Conservation (phyloP, 2,113 vertebrate species). For the Polyodon spathula region DNA sequence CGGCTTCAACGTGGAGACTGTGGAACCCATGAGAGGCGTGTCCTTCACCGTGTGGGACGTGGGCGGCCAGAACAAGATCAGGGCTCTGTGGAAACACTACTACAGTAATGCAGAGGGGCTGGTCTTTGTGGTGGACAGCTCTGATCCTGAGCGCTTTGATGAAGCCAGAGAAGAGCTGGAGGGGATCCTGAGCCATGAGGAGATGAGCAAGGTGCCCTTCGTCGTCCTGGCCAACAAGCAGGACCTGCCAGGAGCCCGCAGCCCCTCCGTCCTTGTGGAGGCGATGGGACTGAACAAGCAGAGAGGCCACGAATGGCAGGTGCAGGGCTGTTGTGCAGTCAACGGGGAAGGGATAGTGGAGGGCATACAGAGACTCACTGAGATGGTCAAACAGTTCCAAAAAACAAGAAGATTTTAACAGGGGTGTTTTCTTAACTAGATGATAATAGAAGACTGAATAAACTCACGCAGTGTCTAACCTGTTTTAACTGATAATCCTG, state of each 20-base stretch:
- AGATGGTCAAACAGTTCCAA: conserved; percentile 19
- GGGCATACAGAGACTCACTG: conserved; percentile 12
- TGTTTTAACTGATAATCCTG: no score
- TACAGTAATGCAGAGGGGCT: conserved; percentile 20
- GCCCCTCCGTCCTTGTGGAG: conserved; percentile 19
- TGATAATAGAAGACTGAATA: neutral
- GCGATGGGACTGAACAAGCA: conserved; percentile 15
- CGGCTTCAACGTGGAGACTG: conserved; percentile 27
- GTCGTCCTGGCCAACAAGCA: conserved; percentile 33
- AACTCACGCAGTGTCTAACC: no score
- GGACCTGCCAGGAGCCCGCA: conserved; percentile 25
- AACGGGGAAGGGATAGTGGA: conserved; percentile 25
- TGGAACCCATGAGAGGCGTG: conserved; percentile 18
- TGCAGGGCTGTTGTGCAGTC: conserved; percentile 26
- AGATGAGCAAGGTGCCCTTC: conserved; percentile 23
- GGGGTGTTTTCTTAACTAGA: neutral
- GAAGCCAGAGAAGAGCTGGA: conserved; percentile 20
- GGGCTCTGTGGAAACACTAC: conserved; percentile 23
- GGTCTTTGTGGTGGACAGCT: conserved; percentile 28
- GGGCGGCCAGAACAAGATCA: conserved; percentile 13
- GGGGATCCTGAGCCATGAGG: conserved; percentile 1
- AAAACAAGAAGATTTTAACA: neutral
- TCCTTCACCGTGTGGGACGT: conserved; percentile 30
- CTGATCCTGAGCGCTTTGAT: conserved; percentile 16
- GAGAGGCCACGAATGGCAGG: conserved; percentile 17